These are phyloP conservation scores for Epiblema foenella DNA, from an alignment of 2,888 invertebrate species.

Conservation along the genomic window DNA sequence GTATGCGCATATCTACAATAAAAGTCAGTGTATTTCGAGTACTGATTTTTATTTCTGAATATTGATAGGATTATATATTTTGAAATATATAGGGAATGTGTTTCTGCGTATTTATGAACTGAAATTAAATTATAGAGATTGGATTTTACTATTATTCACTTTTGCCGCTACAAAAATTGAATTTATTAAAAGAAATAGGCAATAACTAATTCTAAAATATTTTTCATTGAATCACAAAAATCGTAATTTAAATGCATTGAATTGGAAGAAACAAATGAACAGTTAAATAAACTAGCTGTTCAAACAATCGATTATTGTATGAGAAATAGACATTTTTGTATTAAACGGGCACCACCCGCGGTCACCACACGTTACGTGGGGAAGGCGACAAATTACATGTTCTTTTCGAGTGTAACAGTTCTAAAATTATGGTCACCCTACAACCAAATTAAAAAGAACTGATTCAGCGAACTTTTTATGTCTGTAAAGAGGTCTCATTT, in stretches of 20 bases:
- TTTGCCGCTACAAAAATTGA: slow-evolving; percentile 28
- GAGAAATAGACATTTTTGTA: slow-evolving; percentile 44
- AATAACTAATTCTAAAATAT: slow-evolving; percentile 17
- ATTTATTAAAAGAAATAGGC: slow-evolving; percentile 20
- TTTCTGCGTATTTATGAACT: too few relatives aligned
- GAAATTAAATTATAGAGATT: neutral
- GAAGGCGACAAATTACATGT: slow-evolving; percentile 67
- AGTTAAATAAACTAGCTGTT: slow-evolving; percentile 38
- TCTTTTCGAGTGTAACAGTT: slow-evolving; percentile 54
- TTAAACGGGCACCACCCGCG: slow-evolving; percentile 56
- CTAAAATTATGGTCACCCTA: slow-evolving; percentile 45
- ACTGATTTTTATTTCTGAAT: too few relatives aligned
- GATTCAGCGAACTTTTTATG: too few relatives aligned
- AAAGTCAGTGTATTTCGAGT: too few relatives aligned
- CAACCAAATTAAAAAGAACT: slow-evolving; percentile 46
- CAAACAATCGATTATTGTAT: slow-evolving; percentile 38
- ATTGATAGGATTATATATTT: too few relatives aligned
- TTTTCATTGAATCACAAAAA: slow-evolving; percentile 32
- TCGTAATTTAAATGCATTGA: slow-evolving; percentile 43
- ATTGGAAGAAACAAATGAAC: slow-evolving; percentile 31
- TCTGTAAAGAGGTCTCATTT: neutral
- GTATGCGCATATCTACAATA: too few relatives aligned
- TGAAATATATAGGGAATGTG: too few relatives aligned
- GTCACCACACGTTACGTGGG: slow-evolving; percentile 60
- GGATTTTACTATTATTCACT: neutral